Conservation (phyloP, 1,140 invertebrate species). For the Drosophila azteca region DNA sequence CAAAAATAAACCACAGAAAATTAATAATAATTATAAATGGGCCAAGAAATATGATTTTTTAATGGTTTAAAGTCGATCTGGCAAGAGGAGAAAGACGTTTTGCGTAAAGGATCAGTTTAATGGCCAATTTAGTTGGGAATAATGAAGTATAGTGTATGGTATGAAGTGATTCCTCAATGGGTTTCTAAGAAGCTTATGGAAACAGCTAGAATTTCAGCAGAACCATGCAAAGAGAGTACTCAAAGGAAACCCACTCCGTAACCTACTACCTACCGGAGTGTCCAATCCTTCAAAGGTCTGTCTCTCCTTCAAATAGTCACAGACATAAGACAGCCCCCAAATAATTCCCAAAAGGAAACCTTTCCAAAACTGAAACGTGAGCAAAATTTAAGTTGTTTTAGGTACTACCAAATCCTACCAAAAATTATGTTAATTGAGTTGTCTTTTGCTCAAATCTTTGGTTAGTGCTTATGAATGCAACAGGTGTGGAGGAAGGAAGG, state of each 20-base stretch:
- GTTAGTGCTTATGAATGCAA: slow-evolving; percentile 72
- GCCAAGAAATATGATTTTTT: slow-evolving; percentile 32
- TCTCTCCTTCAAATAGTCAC: slow-evolving; percentile 38
- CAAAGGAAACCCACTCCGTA: too few species aligned
- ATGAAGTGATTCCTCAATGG: too few species aligned
- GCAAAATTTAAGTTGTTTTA: slow-evolving; percentile 48
- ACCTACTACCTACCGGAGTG: too few species aligned
- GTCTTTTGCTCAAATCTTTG: slow-evolving; percentile 10
- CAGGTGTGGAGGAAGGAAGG: slow-evolving; percentile 59
- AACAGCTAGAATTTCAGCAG: too few species aligned
- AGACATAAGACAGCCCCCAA: too few species aligned
- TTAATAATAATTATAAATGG: slow-evolving; percentile 38
- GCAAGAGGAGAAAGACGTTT: slow-evolving; percentile 2
- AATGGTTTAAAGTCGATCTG: background rate
- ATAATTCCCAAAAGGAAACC: slow-evolving; percentile 43
- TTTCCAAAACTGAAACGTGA: slow-evolving; percentile 45
- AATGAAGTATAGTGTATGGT: too few species aligned
- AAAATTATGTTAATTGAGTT: slow-evolving; percentile 71
- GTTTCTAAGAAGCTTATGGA: too few species aligned
- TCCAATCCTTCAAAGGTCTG: slow-evolving; percentile 23
- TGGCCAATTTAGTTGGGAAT: too few species aligned
- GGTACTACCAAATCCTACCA: slow-evolving; percentile 47
- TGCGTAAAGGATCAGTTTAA: too few species aligned
- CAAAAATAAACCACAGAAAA: slow-evolving; percentile 33
- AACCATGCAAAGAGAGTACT: too few species aligned